Evolutionary conservation across 2,888 invertebrate species (phyloP), one percentile per base, ranked within the genome.

Genomic region (Mantis religiosa): DNA sequence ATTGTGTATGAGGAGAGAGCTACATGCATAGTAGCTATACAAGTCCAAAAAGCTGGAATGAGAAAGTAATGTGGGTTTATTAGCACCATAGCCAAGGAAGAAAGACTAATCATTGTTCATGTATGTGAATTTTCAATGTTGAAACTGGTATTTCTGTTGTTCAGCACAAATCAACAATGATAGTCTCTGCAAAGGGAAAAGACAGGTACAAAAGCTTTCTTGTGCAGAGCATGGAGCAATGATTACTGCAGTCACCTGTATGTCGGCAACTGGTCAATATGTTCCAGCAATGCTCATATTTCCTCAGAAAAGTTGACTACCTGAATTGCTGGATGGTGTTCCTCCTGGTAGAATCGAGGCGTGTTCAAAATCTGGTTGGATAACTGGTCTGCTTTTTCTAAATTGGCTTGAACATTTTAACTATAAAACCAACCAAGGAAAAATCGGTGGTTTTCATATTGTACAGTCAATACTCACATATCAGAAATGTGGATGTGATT

Each of bases 111-210:
- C n/a, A n/a, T n/a, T n/a, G n/a, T n/a, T n/a, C n/a, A n/a, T n/a
- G n/a, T n/a, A n/a, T n/a, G n/a, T n/a, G 34, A 34, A 34, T 84
- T 28, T 30, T 25, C 25, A 84, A 84, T 28, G 8, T 30, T 89
- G 92, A 93, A 90, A 92, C 92, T 25, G 92, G 92, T 15, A 89
- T 93, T 25, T 90, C 91, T 34, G 91, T 92, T 25, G 92, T 92
- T 7, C 84, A 88, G 71, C 54, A 84, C 28, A 84, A 88, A 25
- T 15, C 0, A 28, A 84, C 87, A 27, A 88, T 92, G 90, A n/a
- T n/a, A 27, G 88, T 92, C 47, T 91, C 91, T 12, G 89, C 89
- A 7, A 91, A 91, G 92, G 30, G 92, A 12, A 92, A 92, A 88
- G 91, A 82, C 92, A 92, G 90, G 91, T 93, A 34, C 92, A 91